These are phyloP conservation scores for Montifringilla adamsi DNA, from an alignment of 2,113 vertebrate genomes.

Conservation along the genomic window DNA sequence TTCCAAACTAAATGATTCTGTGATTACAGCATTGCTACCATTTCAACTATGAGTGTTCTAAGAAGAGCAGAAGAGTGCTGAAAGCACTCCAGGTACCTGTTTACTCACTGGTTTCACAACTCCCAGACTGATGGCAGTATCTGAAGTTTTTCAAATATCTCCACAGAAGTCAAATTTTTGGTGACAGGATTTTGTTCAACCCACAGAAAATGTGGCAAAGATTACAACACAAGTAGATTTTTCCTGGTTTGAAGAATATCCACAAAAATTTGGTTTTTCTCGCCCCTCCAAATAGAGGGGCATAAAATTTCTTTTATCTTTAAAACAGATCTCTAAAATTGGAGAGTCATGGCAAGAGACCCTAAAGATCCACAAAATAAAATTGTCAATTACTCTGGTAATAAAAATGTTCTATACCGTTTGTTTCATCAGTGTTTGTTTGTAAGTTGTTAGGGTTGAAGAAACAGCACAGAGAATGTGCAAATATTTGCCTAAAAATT, in stretches of 20 bases:
- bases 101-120: background rate
- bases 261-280: background rate
- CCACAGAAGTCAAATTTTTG: background rate
- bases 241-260: background rate
- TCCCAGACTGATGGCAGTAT: background rate
- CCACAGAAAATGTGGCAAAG: background rate
- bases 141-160: background rate
- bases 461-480: background rate
- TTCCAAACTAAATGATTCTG: background rate
- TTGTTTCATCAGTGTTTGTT: background rate
- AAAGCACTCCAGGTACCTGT: background rate
- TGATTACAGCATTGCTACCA: background rate
- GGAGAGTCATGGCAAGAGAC: background rate
- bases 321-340: background rate
- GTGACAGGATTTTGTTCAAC: background rate
- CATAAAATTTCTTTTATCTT: background rate
- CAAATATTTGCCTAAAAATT: background rate
- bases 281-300: rapidly evolving
- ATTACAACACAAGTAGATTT: background rate
- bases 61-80: background rate
- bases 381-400: background rate
- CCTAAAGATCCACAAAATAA: background rate
- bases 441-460: background rate
- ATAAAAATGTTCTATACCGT: background rate
- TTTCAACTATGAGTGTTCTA: background rate